Evolutionary conservation across 2,888 invertebrate species (phyloP).

Genomic region (Disparrhopalites patrizii): DNA sequence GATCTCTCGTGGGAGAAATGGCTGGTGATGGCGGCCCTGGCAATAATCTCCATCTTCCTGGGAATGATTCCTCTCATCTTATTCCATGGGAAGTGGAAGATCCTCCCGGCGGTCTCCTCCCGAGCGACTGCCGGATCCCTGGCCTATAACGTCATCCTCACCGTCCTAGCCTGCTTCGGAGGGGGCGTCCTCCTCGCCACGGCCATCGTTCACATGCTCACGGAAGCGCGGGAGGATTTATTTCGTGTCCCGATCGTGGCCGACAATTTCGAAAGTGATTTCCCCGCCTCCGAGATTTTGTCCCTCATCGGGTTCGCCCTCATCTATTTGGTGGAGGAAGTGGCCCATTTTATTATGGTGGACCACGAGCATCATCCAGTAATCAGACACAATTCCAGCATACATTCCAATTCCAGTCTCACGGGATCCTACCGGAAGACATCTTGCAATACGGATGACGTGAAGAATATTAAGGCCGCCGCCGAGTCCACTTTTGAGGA

Average conservation of each 20-base stretch:
- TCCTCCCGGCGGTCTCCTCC: neutral
- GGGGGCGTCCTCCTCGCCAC: constrained; percentile 73
- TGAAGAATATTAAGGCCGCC: neutral
- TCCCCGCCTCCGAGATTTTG: constrained; percentile 43
- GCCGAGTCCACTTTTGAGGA: neutral
- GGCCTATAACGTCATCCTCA: constrained; percentile 53
- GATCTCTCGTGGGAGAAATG: constrained; percentile 34
- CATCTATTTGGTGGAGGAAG: constrained; percentile 47
- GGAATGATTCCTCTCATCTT: constrained; percentile 37
- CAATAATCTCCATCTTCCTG: constrained; percentile 39
- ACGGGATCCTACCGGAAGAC: too few species aligned
- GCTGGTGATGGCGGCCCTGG: constrained; percentile 44
- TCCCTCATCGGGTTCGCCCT: constrained; percentile 40
- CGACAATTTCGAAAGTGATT: constrained; percentile 35
- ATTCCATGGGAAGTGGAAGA: neutral
- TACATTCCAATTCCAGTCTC: constrained; percentile 40
- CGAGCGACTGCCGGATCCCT: constrained; percentile 17
- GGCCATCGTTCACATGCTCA: constrained; percentile 70
- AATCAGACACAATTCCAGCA: constrained; percentile 38
- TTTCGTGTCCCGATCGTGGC: neutral
- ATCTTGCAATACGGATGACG: constrained; percentile 25
- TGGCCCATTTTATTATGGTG: constrained; percentile 47
- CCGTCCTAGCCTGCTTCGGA: constrained; percentile 71
- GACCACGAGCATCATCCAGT: constrained; percentile 13
- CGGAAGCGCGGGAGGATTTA: constrained; percentile 60